Evolutionary conservation across 2,888 invertebrate genomes (phyloP).

Genomic region (Erebia ligea): DNA sequence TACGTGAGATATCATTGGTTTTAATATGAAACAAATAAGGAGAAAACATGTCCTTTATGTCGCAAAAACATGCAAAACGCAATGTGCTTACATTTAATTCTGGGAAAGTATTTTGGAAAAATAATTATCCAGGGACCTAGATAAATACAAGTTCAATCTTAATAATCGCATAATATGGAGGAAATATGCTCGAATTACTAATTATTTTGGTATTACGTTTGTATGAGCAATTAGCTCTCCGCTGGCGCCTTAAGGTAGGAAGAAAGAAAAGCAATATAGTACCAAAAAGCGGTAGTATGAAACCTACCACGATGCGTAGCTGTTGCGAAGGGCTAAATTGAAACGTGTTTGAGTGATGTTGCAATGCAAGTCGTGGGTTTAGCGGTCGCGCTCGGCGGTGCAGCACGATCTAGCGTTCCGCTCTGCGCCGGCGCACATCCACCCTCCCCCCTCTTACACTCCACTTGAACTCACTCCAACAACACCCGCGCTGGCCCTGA

Average conservation of each 20-base stretch:
- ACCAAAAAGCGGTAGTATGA: constrained; percentile 6
- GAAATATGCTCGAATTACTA: too few relatives aligned
- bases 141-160: too few relatives aligned
- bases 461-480: constrained; percentile 45
- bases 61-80: too few relatives aligned
- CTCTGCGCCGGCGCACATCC: constrained; percentile 67
- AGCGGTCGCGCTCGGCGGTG: constrained; percentile 82
- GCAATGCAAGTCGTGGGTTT: constrained; percentile 75
- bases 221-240: too few relatives aligned
- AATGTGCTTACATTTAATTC: too few relatives aligned
- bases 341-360: constrained; percentile 64
- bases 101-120: too few relatives aligned
- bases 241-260: neutral
- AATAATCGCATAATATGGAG: too few relatives aligned
- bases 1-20: too few relatives aligned
- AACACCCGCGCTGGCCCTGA: constrained; percentile 68
- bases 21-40: too few relatives aligned
- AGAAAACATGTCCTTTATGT: too few relatives aligned
- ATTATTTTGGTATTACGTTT: too few relatives aligned
- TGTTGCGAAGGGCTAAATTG: constrained; percentile 39
- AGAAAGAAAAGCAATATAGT: neutral
- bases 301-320: constrained; percentile 14
- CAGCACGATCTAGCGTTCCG: constrained; percentile 83
- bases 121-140: too few relatives aligned
- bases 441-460: constrained; percentile 47